A percentile compares a stretch with the other conserved stretches of the same genome.
Evolutionary conservation across 2,888 invertebrate species (phyloP).

Genomic region (Netelia inedita): DNA sequence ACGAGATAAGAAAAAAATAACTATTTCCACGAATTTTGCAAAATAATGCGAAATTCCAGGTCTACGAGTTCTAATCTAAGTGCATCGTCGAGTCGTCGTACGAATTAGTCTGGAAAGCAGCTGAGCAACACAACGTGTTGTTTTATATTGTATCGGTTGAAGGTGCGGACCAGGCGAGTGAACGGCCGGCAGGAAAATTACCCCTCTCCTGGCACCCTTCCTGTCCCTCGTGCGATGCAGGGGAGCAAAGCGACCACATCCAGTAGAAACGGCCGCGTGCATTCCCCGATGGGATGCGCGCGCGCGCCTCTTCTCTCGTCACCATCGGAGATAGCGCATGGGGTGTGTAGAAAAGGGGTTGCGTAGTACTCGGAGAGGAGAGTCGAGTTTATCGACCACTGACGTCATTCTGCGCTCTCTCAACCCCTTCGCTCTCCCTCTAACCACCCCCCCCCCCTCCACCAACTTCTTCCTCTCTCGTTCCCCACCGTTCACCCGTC

Average conservation of each 20-base stretch:
- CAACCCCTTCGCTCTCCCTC: constrained; percentile 63
- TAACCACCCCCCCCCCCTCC: constrained; percentile 29
- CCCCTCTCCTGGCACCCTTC: not conserved
- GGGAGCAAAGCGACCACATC: not conserved
- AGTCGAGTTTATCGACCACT: constrained; percentile 82
- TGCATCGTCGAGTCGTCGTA: too few species aligned
- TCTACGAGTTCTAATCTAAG: too few species aligned
- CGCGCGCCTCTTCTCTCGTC: constrained; percentile 13
- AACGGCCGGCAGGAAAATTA: constrained; percentile 14
- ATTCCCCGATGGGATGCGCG: constrained; percentile 47
- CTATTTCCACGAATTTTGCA: too few species aligned
- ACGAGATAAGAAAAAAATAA: too few species aligned
- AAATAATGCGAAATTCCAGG: too few species aligned
- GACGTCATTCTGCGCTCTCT: constrained; percentile 77
- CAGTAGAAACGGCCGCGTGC: constrained; percentile 35
- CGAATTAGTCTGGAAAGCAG: too few species aligned
- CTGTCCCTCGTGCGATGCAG: not conserved
- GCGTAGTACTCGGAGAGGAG: constrained; percentile 78
- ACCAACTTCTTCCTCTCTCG: constrained; percentile 62
- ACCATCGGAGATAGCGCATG: constrained; percentile 55
- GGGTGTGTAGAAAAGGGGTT: constrained; percentile 64
- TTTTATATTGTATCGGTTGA: not conserved
- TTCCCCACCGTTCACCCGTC: not conserved
- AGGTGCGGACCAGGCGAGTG: constrained; percentile 14
- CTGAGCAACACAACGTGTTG: too few species aligned